Percentiles rank a stretch among this genome's conserved stretches.
Conservation (phyloP, 2,797 vertebrate genomes). For the Eulemur albifrons region DNA sequence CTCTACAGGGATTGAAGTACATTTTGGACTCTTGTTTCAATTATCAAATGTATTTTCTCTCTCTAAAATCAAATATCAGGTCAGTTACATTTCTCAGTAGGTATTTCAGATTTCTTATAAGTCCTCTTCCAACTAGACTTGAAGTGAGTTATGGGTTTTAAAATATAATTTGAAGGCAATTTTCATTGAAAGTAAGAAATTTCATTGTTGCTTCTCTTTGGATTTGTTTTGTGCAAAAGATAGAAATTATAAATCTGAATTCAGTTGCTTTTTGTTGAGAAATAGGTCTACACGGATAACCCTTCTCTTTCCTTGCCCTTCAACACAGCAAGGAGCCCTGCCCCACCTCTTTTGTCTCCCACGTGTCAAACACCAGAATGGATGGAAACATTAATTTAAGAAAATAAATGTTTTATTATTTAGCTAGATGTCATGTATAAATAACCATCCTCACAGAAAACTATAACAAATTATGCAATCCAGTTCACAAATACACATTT, state of each 20-base stretch:
- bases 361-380: not conserved
- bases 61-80: not conserved
- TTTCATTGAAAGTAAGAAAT: conserved; percentile 23
- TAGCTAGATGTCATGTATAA: not conserved
- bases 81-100: not conserved
- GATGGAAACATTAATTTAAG: not conserved
- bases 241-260: not conserved
- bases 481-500: not conserved
- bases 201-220: not conserved
- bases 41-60: not conserved
- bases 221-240: conserved; percentile 31
- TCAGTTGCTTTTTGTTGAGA: not conserved
- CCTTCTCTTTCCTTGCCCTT: not conserved
- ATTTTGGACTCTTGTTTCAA: not conserved
- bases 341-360: not conserved
- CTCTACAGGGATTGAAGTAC: not conserved
- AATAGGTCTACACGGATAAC: not conserved
- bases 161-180: not conserved
- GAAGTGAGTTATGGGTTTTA: not conserved
- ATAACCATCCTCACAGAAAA: not conserved
- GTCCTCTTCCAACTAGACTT: not conserved
- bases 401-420: not conserved
- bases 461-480: not conserved
- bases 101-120: not conserved
- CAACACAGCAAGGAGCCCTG: not conserved